phyloP scores from a whole-genome alignment of 1,140 invertebrate species.

The Trypoxylus dichotomus region DNA sequence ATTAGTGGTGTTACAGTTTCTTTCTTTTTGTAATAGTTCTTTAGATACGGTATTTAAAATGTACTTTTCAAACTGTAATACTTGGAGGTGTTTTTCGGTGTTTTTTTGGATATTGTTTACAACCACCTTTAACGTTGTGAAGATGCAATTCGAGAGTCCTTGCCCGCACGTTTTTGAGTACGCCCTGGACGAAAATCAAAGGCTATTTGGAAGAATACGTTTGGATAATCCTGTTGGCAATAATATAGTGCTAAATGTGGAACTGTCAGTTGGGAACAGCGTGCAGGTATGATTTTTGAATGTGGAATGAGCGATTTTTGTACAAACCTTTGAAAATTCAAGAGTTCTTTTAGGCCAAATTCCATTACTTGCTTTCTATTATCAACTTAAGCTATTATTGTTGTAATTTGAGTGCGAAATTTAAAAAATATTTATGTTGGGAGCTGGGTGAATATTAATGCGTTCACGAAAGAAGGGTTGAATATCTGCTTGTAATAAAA shows the following conservation, averaged over 20 bases:
- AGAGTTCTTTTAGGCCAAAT: too few relatives aligned
- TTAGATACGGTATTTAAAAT: background rate
- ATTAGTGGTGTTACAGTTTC: background rate
- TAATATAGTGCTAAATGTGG: slow-evolving; percentile 11
- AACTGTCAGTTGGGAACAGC: slow-evolving; percentile 13
- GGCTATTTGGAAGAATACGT: background rate
- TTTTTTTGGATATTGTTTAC: background rate
- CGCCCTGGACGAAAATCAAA: background rate
- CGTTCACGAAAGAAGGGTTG: too few relatives aligned
- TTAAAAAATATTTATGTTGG: too few relatives aligned
- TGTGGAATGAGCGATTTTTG: too few relatives aligned
- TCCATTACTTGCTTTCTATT: too few relatives aligned
- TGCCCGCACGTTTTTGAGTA: background rate
- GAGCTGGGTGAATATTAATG: too few relatives aligned
- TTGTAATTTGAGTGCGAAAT: too few relatives aligned
- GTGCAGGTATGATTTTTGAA: background rate
- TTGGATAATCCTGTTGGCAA: background rate
- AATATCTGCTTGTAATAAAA: too few relatives aligned
- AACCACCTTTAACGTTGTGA: background rate
- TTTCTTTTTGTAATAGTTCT: too few relatives aligned
- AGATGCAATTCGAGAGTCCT: background rate
- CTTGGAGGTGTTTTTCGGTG: background rate
- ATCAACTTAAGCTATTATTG: too few relatives aligned
- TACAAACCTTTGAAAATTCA: too few relatives aligned
- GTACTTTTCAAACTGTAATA: background rate